Base-by-base conservation (phyloP, 2,113 vertebrate species). In the Microtus oregoni region DNA sequence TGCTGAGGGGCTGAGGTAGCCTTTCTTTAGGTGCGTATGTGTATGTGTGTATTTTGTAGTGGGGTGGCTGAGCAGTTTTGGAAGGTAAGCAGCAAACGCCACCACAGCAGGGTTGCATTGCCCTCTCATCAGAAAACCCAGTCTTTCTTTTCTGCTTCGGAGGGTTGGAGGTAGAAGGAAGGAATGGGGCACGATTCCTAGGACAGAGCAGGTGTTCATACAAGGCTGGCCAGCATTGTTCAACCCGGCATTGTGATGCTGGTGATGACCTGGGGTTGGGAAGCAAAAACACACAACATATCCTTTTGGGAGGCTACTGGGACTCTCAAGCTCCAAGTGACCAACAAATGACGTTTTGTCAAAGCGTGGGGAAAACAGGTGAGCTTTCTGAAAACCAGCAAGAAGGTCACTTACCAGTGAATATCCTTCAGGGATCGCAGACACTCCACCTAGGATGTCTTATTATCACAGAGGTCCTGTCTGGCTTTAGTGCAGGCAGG, bases 391-490 rank as follows among this genome's bases (percentile, higher is more conserved):
- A 87, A 90, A 82, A 20, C 88, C 3, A 28, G 12, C 1, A 44
- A n/a, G 52, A 26, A 86, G 22, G 41, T 79, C 35, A n/a, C 47
- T 68, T 92, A 75, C 12, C 68, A 79, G 19, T 83, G 38, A 87
- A 55, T 11, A 20, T 38, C 72, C 19, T 35, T 83, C 78, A 70
- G 63, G 41, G 22, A n/a, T 63, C 17, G 78, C 38, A 58, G 75
- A 30, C 86, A 91, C 47, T 76, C 86, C 17, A 35, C 41, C 93
- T 83, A 73, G 73, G 82, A 83, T 82, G 52, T 52, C 72, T 86
- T 86, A 78, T 55, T 82, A 35, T 86, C 58, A 85, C 55, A 87
- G 52, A 94, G 47, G n/a, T 24, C 86, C 32, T 83, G 20, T 19
- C 61, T 89, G 30, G 13, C 11, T 94, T 94, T 88, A 70, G 83